Evolutionary conservation across 2,888 invertebrate species (phyloP), one percentile per base, ranked within the genome.

Genomic region (Stenchaetothrips biformis): DNA sequence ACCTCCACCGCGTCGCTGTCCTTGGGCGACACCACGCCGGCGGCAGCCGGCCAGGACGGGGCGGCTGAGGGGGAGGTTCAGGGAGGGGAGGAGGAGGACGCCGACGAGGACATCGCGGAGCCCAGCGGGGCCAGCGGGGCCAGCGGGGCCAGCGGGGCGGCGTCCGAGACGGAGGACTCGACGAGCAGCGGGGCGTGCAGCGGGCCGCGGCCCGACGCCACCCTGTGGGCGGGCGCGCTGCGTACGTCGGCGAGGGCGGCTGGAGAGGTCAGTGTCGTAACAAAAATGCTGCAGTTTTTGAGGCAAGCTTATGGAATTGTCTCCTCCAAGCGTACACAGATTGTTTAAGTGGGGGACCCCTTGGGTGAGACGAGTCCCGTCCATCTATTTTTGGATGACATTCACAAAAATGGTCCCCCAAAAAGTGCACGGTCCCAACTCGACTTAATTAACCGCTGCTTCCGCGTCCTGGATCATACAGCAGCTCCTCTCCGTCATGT

Each of bases 121-220:
- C 13, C 59, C 18, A 59, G 21, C 67, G 67, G 21, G 67, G 67
- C 67, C n/a, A n/a, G n/a, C n/a, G n/a, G 4, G 37, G 37, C 1
- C 37, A 37, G 37, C 37, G 37, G 37, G 37, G 2, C 37, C 18
- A 59, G 25, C 67, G 67, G 25, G 67, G 67, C 67, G 9, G 67
- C 21, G 67, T 74, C 67, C 21, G 67, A 74, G 67, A 7, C 67
- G 25, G 67, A 74, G 67, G 67, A 74, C 21, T 21, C 21, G 21
- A 74, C 67, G 25, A 74, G 67, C 67, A 74, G 67, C 67, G 67
- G n/a, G n/a, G n/a, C 67, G 21, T 7, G 67, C 67, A 21, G 25
- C 67, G 67, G 7, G 18, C 59, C 21, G 37, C 37, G 37, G 37
- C 37, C 37, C 37, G 37, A 21, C 25, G 67, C 67, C 25, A 8